Evolutionary conservation across 1,140 invertebrate species (phyloP).

Genomic region (Colletes latitarsis): DNA sequence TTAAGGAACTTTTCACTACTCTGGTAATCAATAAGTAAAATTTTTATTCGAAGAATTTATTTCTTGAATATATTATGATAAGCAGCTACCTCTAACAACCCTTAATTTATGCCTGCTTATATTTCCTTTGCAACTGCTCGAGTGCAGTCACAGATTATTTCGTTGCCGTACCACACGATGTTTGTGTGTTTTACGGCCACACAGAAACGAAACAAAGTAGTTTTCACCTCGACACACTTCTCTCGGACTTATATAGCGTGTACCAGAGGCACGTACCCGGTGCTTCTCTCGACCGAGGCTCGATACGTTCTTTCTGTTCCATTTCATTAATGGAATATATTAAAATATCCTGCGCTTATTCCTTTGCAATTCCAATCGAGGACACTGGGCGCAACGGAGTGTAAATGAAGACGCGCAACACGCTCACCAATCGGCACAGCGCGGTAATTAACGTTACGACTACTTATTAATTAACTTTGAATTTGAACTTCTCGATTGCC

Average conservation of each 20-base stretch:
- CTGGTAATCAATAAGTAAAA: too few species aligned
- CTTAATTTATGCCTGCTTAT: too few species aligned
- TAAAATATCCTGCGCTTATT: conserved; percentile 18
- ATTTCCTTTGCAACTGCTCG: too few species aligned
- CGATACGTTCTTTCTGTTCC: background rate
- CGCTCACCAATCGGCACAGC: background rate
- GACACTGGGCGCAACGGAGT: background rate
- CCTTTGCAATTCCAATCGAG: conserved; percentile 20
- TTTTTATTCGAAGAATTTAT: too few species aligned
- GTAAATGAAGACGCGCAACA: background rate
- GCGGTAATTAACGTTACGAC: background rate
- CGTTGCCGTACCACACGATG: background rate
- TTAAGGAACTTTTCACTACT: too few species aligned
- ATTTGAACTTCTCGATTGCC: too few species aligned
- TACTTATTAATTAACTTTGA: conserved; percentile 7
- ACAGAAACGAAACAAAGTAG: conserved; percentile 30
- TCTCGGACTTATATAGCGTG: background rate
- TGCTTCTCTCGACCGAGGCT: background rate
- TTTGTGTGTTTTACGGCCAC: background rate
- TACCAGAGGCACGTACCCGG: background rate
- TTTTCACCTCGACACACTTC: conserved; percentile 35
- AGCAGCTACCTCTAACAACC: too few species aligned
- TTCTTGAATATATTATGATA: too few species aligned
- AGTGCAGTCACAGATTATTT: background rate
- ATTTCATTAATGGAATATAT: conserved; percentile 44